Evolutionary conservation across 2,113 vertebrate species (phyloP).

Genomic region (Hiodon tergisus): DNA sequence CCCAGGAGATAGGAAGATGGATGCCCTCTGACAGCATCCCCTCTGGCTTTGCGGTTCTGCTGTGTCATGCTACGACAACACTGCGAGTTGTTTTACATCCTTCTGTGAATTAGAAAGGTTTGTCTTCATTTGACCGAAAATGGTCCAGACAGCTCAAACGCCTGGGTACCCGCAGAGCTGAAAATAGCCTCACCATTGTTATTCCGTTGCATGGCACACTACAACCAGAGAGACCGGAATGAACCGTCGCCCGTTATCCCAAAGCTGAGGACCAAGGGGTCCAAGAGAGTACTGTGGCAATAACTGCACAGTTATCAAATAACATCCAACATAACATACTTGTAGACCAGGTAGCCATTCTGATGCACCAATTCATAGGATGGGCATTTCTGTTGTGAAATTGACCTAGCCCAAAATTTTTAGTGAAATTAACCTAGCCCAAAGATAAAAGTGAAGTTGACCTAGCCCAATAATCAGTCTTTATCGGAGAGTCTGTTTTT

Average conservation of each 20-base stretch:
- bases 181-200: slow-evolving; percentile 36
- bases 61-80: slow-evolving; percentile 51
- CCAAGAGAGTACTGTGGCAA: neutral
- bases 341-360: too few species aligned
- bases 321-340: too few species aligned
- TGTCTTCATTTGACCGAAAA: slow-evolving; percentile 48
- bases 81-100: slow-evolving; percentile 35
- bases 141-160: slow-evolving; percentile 35
- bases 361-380: too few species aligned
- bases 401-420: too few species aligned
- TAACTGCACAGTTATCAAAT: too few species aligned
- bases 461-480: too few species aligned
- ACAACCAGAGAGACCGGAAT: slow-evolving; percentile 30
- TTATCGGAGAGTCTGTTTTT: neutral
- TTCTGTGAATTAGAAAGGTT: slow-evolving; percentile 22
- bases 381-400: too few species aligned
- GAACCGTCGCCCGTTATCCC: slow-evolving; percentile 2
- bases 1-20: slow-evolving; percentile 21
- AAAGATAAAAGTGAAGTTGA: too few species aligned
- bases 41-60: slow-evolving; percentile 41
- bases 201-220: neutral
- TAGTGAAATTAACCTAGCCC: too few species aligned
- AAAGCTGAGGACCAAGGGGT: neutral
- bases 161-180: slow-evolving; percentile 36
- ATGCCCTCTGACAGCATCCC: slow-evolving; percentile 51